Evolutionary conservation across 2,797 vertebrate genomes (phyloP), one percentile per base, ranked within the genome.

Genomic region (Neosilurus hyrtlii): DNA sequence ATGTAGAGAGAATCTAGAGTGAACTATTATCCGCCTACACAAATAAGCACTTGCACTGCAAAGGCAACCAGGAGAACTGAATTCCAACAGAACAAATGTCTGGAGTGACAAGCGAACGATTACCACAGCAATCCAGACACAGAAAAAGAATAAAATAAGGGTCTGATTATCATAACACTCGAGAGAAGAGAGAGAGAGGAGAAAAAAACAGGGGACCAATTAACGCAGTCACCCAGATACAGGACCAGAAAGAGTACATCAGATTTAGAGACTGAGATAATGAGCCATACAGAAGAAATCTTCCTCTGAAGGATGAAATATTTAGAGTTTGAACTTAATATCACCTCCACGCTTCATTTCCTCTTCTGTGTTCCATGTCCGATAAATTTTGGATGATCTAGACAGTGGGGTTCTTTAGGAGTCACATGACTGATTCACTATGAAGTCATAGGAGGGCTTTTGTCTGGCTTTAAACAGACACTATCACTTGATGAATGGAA

Each of bases 241-340:
- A 56, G n/a, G 62, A 67, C 30, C 79, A 59, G 49, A 30, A 63
- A 71, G 51, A 70, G 43, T 35, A 82, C 77, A 83, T 86, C 85
- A 80, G 87, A 78, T 86, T 84, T 70, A 80, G 84, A 82, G 76
- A 80, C 77, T 63, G 73, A 88, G 82, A 85, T 86, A 86, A 86
- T 85, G 85, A 86, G 85, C 70, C 75, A 16, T 77, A 65, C 20
- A 68, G 63, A 65, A 16, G 20, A 86, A 86, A 83, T 59, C 54
- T 66, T 82, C 65, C 87, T 2, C 26, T 68, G 49, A 66, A 81
- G 57, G 80, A 82, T 80, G 62, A 80, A 77, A 81, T 85, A 82
- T 80, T 82, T 74, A 59, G 74, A 68, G 26, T 70, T 81, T 85
- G 62, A 85, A 73, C 62, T 75, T 82, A 71, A 54, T 82, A 75